phyloP scores from a whole-genome alignment of 1,140 invertebrate species.

The Chironomus tepperi region DNA sequence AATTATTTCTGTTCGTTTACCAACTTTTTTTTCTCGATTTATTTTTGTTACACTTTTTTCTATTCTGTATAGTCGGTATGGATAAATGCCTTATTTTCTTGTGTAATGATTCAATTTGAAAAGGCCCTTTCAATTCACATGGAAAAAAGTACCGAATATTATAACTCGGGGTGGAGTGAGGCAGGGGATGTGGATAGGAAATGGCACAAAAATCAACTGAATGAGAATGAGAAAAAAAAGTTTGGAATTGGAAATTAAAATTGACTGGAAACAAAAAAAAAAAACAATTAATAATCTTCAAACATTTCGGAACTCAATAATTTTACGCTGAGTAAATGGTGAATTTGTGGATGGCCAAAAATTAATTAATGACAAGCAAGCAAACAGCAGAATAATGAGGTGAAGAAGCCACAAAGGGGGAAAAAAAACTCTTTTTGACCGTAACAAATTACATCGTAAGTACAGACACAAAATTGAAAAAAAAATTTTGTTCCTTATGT shows the following conservation, averaged over 20 bases:
- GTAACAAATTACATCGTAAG: background rate
- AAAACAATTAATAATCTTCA: slow-evolving; percentile 6
- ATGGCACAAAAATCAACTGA: slow-evolving; percentile 2
- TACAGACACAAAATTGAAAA: background rate
- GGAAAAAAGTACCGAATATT: too few species aligned
- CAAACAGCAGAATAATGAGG: background rate
- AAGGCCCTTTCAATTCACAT: too few species aligned
- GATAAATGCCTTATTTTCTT: background rate
- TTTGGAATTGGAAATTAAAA: slow-evolving; percentile 9
- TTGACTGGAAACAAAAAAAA: background rate
- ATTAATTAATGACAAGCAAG: background rate
- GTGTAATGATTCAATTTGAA: background rate
- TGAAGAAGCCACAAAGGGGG: background rate
- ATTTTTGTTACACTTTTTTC: too few species aligned
- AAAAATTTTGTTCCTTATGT: too few species aligned
- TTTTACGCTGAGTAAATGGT: background rate
- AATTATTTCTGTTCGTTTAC: background rate
- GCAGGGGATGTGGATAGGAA: background rate
- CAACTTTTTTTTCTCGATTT: background rate
- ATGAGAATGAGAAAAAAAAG: slow-evolving; percentile 9
- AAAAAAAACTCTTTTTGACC: slow-evolving; percentile 11
- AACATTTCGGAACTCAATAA: background rate
- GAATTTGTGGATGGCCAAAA: background rate
- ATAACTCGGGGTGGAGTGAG: too few species aligned
- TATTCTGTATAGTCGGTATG: too few species aligned